A percentile compares a stretch with the other conserved stretches of the same genome.
Evolutionary conservation across 35 echinoderm and acorn worm species (phyloP).

Genomic region (Ptychodera flava): DNA sequence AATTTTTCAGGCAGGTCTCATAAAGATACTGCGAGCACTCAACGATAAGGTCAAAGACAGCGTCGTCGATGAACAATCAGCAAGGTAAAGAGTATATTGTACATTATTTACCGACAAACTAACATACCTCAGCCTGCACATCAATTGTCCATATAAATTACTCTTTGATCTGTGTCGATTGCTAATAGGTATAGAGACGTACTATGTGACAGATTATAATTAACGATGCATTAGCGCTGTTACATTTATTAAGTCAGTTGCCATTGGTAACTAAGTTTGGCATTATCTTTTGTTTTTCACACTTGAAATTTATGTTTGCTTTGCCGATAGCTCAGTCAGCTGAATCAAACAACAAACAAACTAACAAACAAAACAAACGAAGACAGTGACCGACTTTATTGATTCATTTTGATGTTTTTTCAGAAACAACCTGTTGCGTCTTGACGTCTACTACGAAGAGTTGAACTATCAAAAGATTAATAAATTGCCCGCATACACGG

Average conservation of each 20-base stretch:
- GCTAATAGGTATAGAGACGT: neutral
- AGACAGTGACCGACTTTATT: neutral
- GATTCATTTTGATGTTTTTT: neutral
- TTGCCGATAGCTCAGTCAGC: too few relatives aligned
- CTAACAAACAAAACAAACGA: too few relatives aligned
- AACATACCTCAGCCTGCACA: too few relatives aligned
- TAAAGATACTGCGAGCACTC: neutral
- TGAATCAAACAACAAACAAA: too few relatives aligned
- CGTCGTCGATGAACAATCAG: neutral
- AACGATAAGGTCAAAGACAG: neutral
- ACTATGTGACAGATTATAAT: neutral
- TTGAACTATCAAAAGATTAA: conserved; percentile 70
- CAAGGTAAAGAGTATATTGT: too few relatives aligned
- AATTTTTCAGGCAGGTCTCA: neutral
- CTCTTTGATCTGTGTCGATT: too few relatives aligned
- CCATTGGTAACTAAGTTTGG: neutral
- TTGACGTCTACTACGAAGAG: conserved; percentile 80
- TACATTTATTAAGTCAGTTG: neutral
- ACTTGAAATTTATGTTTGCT: too few relatives aligned
- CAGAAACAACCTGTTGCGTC: conserved; percentile 57
- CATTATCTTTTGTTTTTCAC: too few relatives aligned
- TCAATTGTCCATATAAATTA: too few relatives aligned
- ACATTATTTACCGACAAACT: too few relatives aligned
- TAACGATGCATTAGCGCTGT: neutral
- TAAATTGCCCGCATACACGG: conserved; percentile 50